These are phyloP conservation scores for Leptestheria dahalacensis DNA, from an alignment of 1,140 invertebrate genomes.

Conservation along the genomic window DNA sequence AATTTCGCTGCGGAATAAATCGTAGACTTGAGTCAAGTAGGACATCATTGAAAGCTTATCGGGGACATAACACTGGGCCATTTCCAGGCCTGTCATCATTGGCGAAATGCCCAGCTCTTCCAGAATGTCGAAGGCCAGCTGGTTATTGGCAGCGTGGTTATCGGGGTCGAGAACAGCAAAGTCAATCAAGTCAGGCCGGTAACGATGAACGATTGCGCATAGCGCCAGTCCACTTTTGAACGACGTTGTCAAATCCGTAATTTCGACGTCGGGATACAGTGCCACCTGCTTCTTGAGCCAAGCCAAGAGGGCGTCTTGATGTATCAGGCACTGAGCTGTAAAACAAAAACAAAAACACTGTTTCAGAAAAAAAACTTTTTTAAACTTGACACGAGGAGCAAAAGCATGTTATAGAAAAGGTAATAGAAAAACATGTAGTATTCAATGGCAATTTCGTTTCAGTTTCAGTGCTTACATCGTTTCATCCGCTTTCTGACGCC, in stretches of 20 bases:
- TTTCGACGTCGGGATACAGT: conserved; percentile 43
- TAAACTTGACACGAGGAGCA: not conserved
- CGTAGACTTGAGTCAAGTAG: conserved; percentile 75
- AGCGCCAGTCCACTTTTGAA: conserved; percentile 62
- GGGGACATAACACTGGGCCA: conserved; percentile 47
- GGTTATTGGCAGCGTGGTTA: conserved; percentile 49
- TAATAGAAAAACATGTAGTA: too few species aligned
- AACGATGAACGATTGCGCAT: conserved; percentile 68
- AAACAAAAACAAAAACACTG: conserved; percentile 3
- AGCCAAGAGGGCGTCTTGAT: conserved; percentile 52
- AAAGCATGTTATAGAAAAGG: not conserved
- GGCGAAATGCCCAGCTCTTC: conserved; percentile 56
- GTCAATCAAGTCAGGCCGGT: conserved; percentile 75
- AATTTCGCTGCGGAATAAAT: conserved; percentile 64
- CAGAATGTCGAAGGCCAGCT: conserved; percentile 63
- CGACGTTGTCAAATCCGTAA: conserved; percentile 50
- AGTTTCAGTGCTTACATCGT: conserved; percentile 45
- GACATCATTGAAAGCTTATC: conserved; percentile 62
- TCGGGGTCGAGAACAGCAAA: conserved; percentile 45
- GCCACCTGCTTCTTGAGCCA: conserved; percentile 62
- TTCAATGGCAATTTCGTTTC: too few species aligned
- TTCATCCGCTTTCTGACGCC: conserved; percentile 32
- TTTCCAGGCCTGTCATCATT: conserved; percentile 68
- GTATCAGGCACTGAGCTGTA: conserved; percentile 41
- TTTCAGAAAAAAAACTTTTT: conserved; percentile 13